phyloP scores from a whole-genome alignment of 1,140 invertebrate genomes.

The Caenorhabditis inopinata region DNA sequence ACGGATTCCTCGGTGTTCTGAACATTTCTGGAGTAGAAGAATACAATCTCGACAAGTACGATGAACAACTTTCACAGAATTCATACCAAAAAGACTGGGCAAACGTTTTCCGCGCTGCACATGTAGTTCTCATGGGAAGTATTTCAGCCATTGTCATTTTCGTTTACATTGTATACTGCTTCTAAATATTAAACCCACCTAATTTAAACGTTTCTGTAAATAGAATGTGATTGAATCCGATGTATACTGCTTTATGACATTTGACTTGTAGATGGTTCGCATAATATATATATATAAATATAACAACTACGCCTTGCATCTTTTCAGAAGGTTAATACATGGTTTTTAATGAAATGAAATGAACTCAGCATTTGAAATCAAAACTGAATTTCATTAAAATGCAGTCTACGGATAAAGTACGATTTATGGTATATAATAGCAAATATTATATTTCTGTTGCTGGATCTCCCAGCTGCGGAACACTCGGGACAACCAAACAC shows the following conservation, averaged over 20 bases:
- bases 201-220: background rate
- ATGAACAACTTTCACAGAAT: background rate
- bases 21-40: slow-evolving; percentile 34
- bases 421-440: too few species aligned
- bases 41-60: slow-evolving; percentile 13
- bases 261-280: background rate
- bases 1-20: slow-evolving; percentile 36
- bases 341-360: background rate
- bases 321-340: background rate
- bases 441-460: too few species aligned
- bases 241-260: background rate
- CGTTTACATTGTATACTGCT: slow-evolving; percentile 21
- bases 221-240: background rate
- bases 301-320: background rate
- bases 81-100: slow-evolving; percentile 40
- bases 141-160: slow-evolving; percentile 36
- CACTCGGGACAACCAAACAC: too few species aligned
- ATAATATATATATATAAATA: too few species aligned
- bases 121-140: slow-evolving; percentile 32
- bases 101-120: slow-evolving; percentile 32
- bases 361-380: background rate
- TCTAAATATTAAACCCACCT: slow-evolving; percentile 17
- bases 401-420: too few species aligned
- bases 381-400: too few species aligned
- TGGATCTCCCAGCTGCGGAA: too few species aligned